Percentiles rank a stretch among this genome's conserved stretches.
Conservation (phyloP, 1,140 invertebrate genomes). For the Xylocopa sonorina region DNA sequence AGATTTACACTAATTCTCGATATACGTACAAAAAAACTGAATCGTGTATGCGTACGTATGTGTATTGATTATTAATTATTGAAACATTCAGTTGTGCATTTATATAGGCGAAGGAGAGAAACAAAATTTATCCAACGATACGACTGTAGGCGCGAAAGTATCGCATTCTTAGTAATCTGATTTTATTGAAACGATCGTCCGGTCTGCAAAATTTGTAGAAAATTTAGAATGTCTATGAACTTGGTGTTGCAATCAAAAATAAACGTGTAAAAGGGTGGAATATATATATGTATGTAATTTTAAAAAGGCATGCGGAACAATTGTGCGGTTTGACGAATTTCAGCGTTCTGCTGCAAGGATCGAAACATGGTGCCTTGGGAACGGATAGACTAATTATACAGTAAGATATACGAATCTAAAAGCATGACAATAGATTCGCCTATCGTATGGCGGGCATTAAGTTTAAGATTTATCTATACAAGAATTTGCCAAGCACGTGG, state of each 20-base stretch:
- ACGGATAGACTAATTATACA: constrained; percentile 48
- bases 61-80: not conserved
- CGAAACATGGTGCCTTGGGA: constrained; percentile 47
- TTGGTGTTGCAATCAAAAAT: not conserved
- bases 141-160: not conserved
- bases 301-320: not conserved
- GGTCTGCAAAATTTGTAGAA: not conserved
- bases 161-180: not conserved
- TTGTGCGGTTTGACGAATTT: not conserved
- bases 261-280: not conserved
- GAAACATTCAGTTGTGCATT: not conserved
- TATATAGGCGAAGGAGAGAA: not conserved
- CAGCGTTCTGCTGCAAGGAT: constrained; percentile 23
- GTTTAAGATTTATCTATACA: constrained; percentile 42
- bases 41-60: not conserved
- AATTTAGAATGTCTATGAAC: not conserved
- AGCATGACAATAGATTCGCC: constrained; percentile 52
- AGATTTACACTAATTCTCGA: not conserved
- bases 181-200: not conserved
- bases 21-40: not conserved
- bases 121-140: not conserved
- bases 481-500: constrained; percentile 34
- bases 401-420: constrained; percentile 49
- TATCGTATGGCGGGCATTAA: constrained; percentile 22
- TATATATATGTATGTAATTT: constrained; percentile 2